Evolutionary conservation across 1,140 invertebrate species (phyloP).

Genomic region (Saccostrea glomerata): DNA sequence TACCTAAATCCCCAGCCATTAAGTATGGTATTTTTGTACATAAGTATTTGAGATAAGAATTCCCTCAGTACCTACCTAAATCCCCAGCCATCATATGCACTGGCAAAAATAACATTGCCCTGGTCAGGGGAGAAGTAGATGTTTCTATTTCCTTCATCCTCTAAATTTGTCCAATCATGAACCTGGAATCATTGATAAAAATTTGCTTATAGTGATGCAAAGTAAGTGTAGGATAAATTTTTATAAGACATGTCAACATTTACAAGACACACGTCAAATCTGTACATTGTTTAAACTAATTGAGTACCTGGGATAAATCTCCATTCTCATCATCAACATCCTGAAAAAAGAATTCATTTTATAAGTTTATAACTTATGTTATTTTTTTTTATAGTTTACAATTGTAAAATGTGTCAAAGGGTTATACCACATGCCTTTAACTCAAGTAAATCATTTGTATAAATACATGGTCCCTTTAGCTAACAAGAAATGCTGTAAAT

Average conservation of each 20-base stretch:
- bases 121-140: conserved; percentile 94
- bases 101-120: conserved; percentile 98
- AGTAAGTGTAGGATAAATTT: too few relatives aligned
- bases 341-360: neutral
- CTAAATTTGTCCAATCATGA: conserved; percentile 90
- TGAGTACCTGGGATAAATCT: neutral
- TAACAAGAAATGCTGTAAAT: too few relatives aligned
- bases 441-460: too few relatives aligned
- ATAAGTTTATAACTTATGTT: neutral
- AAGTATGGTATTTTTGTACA: too few relatives aligned
- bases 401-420: too few relatives aligned
- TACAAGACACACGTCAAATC: neutral
- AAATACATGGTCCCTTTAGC: too few relatives aligned
- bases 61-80: conserved; percentile 83
- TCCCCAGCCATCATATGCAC: conserved; percentile 98
- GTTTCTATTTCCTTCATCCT: conserved; percentile 90
- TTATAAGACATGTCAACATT: too few relatives aligned
- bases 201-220: too few relatives aligned
- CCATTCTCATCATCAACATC: neutral
- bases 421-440: too few relatives aligned
- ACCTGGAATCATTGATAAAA: conserved; percentile 59
- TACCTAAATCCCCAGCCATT: too few relatives aligned
- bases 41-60: too few relatives aligned
- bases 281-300: neutral
- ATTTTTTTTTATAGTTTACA: too few relatives aligned